These are phyloP conservation scores for Australoheros scitulus DNA, from an alignment of 2,113 vertebrate species.

Conservation along the genomic window DNA sequence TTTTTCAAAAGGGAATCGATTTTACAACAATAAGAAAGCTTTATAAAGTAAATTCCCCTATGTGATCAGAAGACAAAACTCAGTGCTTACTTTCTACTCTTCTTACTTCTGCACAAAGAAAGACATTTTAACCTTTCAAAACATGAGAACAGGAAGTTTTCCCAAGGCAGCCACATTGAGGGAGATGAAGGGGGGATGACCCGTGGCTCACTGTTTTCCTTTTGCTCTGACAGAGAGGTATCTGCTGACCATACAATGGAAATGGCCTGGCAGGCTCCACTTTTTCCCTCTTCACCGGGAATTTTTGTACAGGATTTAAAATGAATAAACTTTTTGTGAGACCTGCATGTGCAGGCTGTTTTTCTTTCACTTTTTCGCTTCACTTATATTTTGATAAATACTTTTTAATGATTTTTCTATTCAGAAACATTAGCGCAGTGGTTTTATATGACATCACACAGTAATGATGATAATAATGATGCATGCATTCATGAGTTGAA, in stretches of 20 bases:
- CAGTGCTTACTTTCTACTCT: background rate
- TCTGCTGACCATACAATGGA: constrained; percentile 36
- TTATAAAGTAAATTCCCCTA: background rate
- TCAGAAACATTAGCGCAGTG: background rate
- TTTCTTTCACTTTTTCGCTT: background rate
- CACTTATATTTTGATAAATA: background rate
- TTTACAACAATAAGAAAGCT: background rate
- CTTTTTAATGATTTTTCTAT: background rate
- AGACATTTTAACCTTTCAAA: constrained; percentile 40
- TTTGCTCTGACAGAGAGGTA: constrained; percentile 33
- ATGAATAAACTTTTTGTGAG: background rate
- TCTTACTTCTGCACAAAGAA: constrained; percentile 22
- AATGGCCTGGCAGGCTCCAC: constrained; percentile 33
- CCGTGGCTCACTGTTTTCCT: constrained; percentile 66
- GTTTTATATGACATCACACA: background rate
- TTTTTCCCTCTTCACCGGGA: constrained; percentile 8
- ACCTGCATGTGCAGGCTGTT: background rate
- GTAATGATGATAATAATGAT: background rate
- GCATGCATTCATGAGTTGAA: background rate
- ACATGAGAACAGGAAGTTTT: constrained; percentile 67
- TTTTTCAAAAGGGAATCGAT: background rate
- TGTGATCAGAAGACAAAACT: constrained; percentile 2
- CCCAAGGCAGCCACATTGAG: background rate
- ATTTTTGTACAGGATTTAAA: constrained; percentile 5
- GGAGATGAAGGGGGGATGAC: constrained; percentile 51